Conservation (phyloP, 2,888 invertebrate species). For the Cephus pulcher region DNA sequence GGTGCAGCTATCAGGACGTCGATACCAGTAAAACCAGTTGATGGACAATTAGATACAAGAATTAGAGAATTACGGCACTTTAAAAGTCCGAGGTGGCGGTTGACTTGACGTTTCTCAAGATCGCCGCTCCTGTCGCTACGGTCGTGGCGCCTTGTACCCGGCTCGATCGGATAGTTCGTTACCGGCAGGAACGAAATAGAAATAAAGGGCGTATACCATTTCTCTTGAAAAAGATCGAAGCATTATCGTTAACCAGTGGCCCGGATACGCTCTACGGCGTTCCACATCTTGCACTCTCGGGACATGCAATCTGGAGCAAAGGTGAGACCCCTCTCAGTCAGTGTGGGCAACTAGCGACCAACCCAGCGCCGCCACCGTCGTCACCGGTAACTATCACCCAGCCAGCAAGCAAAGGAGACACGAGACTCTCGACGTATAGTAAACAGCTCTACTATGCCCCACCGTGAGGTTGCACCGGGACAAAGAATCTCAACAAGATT, state of each 20-base stretch:
- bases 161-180: background rate
- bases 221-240: slow-evolving; percentile 13
- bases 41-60: background rate
- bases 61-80: background rate
- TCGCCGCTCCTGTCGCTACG: background rate
- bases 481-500: slow-evolving; percentile 12
- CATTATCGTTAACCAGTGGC: slow-evolving; percentile 41
- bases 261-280: slow-evolving; percentile 49
- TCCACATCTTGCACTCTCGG: slow-evolving; percentile 38
- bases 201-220: background rate
- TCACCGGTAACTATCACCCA: background rate
- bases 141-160: background rate
- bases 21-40: background rate
- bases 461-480: background rate
- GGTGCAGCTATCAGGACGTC: background rate
- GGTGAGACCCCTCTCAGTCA: slow-evolving; percentile 36
- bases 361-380: background rate
- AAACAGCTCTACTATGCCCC: background rate
- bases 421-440: background rate
- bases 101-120: background rate
- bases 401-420: background rate
- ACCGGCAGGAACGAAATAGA: background rate
- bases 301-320: slow-evolving; percentile 45
- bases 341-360: background rate
- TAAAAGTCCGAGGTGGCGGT: background rate